Percentiles rank a stretch among this genome's conserved stretches.
Evolutionary conservation across 2,888 invertebrate species (phyloP).

Genomic region (Chrysopilus asiliformis): DNA sequence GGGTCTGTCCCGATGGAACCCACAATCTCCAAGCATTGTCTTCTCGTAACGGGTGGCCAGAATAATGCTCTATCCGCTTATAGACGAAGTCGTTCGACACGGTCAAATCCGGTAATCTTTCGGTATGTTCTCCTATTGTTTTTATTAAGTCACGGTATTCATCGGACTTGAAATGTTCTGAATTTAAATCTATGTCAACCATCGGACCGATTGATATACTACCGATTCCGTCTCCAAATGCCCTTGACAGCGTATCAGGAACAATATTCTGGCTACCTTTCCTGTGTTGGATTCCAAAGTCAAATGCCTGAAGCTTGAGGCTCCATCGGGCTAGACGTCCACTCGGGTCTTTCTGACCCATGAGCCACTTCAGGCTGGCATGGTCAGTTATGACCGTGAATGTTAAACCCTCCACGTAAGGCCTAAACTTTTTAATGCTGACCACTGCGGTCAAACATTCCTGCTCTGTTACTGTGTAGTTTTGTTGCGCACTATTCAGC

Average conservation of each 20-base stretch:
- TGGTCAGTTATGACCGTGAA: too few species aligned
- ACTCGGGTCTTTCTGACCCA: too few species aligned
- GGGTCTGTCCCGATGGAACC: constrained; percentile 9
- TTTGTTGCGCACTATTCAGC: neutral
- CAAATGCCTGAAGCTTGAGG: too few species aligned
- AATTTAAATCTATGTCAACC: constrained; percentile 1
- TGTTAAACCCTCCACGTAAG: constrained; percentile 15
- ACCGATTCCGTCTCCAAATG: constrained; percentile 3
- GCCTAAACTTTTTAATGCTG: constrained; percentile 19
- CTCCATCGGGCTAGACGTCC: too few species aligned
- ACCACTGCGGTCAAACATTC: constrained; percentile 20
- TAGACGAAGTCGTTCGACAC: constrained; percentile 10
- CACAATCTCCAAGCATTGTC: constrained; percentile 14
- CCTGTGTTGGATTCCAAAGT: too few species aligned
- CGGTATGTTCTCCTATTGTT: constrained; percentile 1
- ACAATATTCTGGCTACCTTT: constrained; percentile 18
- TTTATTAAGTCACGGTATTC: too few species aligned
- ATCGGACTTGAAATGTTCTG: constrained; percentile 4
- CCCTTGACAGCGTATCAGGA: constrained; percentile 19
- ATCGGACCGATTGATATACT: neutral
- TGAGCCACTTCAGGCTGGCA: too few species aligned
- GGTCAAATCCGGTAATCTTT: constrained; percentile 9
- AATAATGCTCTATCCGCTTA: constrained; percentile 4
- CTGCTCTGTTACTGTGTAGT: constrained; percentile 16
- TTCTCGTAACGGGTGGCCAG: constrained; percentile 5